These are phyloP conservation scores for Leptinotarsa rubiginosa DNA, from an alignment of 2,888 invertebrate species.

Conservation along the genomic window DNA sequence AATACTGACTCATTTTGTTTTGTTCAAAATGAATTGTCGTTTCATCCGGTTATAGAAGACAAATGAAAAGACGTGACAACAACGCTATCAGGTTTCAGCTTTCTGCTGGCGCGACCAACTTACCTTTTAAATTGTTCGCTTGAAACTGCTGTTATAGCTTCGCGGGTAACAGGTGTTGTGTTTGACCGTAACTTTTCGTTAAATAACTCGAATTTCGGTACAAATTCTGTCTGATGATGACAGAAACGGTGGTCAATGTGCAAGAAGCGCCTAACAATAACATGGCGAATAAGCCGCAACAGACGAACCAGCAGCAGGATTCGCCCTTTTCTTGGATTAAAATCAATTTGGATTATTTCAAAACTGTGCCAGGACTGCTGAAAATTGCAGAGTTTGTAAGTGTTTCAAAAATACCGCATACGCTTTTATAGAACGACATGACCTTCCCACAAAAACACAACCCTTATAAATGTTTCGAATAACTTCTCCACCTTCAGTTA, in stretches of 20 bases:
- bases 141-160: constrained; percentile 22
- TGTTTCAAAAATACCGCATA: constrained; percentile 40
- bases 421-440: neutral
- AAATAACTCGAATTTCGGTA: constrained; percentile 15
- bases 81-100: constrained; percentile 26
- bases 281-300: constrained; percentile 51
- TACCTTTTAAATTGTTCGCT: constrained; percentile 43
- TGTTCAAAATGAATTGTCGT: neutral
- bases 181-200: constrained; percentile 32
- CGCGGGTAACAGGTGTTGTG: constrained; percentile 34
- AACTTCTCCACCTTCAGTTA: no score
- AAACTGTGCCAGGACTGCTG: constrained; percentile 82
- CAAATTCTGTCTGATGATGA: constrained; percentile 72
- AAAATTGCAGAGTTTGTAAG: constrained; percentile 87
- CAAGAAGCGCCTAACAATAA: constrained; percentile 74
- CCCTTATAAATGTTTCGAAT: no score
- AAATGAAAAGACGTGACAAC: constrained; percentile 21
- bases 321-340: constrained; percentile 77
- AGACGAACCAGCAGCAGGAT: constrained; percentile 60
- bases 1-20: neutral
- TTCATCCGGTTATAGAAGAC: neutral
- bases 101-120: constrained; percentile 37
- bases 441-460: no score
- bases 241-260: constrained; percentile 85
- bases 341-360: constrained; percentile 84